Percentiles rank a stretch among this genome's conserved stretches.
phyloP scores from a whole-genome alignment of 2,888 invertebrate genomes.

The Melanostoma mellinum region DNA sequence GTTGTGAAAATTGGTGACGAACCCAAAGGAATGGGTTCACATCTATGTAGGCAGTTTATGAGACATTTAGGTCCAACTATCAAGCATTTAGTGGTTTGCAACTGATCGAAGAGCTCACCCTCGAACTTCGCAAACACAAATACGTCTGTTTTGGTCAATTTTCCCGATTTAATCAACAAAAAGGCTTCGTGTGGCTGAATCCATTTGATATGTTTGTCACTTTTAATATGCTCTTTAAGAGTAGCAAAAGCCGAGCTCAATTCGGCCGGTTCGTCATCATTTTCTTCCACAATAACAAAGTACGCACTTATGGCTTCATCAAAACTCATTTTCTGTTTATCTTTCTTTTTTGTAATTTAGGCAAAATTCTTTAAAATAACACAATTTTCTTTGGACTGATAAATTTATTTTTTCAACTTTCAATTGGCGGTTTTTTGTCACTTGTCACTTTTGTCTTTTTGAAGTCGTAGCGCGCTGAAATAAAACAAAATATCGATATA shows the following conservation, averaged over 20 bases:
- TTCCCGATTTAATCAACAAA: constrained; percentile 83
- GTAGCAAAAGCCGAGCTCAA: constrained; percentile 75
- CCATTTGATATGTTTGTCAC: constrained; percentile 83
- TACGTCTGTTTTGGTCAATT: constrained; percentile 86
- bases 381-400: constrained; percentile 30
- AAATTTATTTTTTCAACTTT: neutral
- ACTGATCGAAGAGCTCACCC: constrained; percentile 87
- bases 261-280: constrained; percentile 68
- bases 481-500: constrained; percentile 21
- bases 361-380: neutral
- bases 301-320: constrained; percentile 79
- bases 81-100: constrained; percentile 86
- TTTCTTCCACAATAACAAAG: constrained; percentile 76
- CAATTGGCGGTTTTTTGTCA: constrained; percentile 51
- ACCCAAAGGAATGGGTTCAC: constrained; percentile 88
- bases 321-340: constrained; percentile 75
- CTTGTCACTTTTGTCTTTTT: constrained; percentile 43
- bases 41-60: constrained; percentile 87
- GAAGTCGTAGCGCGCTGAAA: neutral
- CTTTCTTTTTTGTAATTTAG: neutral
- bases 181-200: constrained; percentile 85
- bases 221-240: constrained; percentile 77
- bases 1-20: constrained; percentile 90
- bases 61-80: constrained; percentile 93
- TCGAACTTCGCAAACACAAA: constrained; percentile 91